phyloP scores from a whole-genome alignment of 2,797 vertebrate species.

The Myiothlypis chrysogaster region DNA sequence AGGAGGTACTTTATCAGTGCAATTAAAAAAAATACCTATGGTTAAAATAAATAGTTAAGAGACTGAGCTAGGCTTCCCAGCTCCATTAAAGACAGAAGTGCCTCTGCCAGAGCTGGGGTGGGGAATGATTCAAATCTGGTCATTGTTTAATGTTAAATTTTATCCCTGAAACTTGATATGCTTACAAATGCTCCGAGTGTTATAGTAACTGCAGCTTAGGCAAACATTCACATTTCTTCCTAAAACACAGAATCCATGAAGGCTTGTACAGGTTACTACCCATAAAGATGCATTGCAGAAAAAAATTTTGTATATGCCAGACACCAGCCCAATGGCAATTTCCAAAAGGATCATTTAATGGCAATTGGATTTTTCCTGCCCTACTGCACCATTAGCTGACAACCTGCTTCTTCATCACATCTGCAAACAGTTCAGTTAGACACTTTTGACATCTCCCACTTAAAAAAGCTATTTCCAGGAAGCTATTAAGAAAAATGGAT shows the following conservation, averaged over 20 bases:
- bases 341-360: slow-evolving; percentile 78
- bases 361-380: slow-evolving; percentile 81
- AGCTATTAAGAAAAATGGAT: slow-evolving; percentile 82
- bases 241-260: neutral
- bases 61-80: slow-evolving; percentile 49
- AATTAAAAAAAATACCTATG: slow-evolving; percentile 72
- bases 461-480: slow-evolving; percentile 79
- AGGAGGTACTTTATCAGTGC: slow-evolving; percentile 75
- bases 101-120: slow-evolving; percentile 42
- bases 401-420: slow-evolving; percentile 81
- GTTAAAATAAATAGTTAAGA: slow-evolving; percentile 75
- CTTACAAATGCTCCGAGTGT: slow-evolving; percentile 31
- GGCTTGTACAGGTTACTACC: neutral
- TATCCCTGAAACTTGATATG: slow-evolving; percentile 57
- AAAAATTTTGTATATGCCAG: slow-evolving; percentile 23
- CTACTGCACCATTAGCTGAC: slow-evolving; percentile 78
- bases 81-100: slow-evolving; percentile 63
- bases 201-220: slow-evolving; percentile 37
- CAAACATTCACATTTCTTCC: slow-evolving; percentile 48
- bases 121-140: slow-evolving; percentile 60
- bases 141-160: slow-evolving; percentile 63
- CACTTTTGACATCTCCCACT: slow-evolving; percentile 79
- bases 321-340: slow-evolving; percentile 71
- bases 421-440: slow-evolving; percentile 82
- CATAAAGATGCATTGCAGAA: neutral